These are phyloP conservation scores for Melanerpes aurifrons DNA, from an alignment of 2,113 vertebrate genomes.

Conservation along the genomic window DNA sequence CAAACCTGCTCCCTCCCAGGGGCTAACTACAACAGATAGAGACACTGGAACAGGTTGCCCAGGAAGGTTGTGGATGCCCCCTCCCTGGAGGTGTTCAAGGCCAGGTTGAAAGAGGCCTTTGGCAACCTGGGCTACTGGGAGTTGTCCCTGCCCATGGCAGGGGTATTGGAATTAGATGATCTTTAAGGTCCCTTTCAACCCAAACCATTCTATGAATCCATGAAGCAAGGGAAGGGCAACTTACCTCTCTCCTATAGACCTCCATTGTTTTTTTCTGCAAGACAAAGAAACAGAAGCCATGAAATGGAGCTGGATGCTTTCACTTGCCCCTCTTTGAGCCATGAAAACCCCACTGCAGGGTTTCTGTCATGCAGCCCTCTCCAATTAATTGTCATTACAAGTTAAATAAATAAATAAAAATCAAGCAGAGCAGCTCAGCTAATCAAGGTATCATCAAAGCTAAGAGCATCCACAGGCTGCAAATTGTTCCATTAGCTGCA, in stretches of 20 bases:
- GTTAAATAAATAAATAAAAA: not conserved
- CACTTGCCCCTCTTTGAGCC: not conserved
- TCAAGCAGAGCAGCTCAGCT: constrained; percentile 58
- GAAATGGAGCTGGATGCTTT: not conserved
- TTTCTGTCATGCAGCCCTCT: not conserved
- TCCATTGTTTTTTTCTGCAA: constrained; percentile 87
- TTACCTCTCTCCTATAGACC: constrained; percentile 90
- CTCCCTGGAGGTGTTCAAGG: too few relatives aligned
- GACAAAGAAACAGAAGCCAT: constrained; percentile 59
- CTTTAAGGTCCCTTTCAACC: too few relatives aligned
- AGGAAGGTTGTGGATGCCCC: too few relatives aligned
- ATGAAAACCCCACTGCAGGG: not conserved
- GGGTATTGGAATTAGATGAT: too few relatives aligned
- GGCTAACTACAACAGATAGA: not conserved
- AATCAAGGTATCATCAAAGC: constrained; percentile 60
- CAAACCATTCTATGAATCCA: too few relatives aligned
- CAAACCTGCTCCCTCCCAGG: not conserved
- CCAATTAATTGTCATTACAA: constrained; percentile 53
- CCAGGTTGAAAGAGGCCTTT: too few relatives aligned
- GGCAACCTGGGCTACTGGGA: too few relatives aligned
- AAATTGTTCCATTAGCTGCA: constrained; percentile 55
- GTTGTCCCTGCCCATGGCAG: too few relatives aligned
- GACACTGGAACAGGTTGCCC: too few relatives aligned
- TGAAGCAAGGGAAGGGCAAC: constrained; percentile 20
- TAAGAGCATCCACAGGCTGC: constrained; percentile 44